Evolutionary conservation across 1,140 invertebrate genomes (phyloP).

Genomic region (Diorhabda carinulata): DNA sequence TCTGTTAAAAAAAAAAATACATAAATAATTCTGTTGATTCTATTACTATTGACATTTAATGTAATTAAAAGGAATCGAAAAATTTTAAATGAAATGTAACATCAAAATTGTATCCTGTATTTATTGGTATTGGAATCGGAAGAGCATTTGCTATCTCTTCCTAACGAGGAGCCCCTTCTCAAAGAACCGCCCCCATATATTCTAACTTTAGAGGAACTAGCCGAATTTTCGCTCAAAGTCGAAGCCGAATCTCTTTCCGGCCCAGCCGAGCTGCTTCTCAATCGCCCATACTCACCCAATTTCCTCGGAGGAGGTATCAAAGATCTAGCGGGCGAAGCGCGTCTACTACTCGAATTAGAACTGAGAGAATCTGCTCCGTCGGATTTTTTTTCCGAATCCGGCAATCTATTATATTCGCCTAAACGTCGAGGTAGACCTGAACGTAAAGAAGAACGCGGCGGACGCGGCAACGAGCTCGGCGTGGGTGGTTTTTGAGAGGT

Average conservation of each 20-base stretch:
- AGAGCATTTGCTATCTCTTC: constrained; percentile 52
- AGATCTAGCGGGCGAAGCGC: constrained; percentile 56
- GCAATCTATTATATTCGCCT: constrained; percentile 56
- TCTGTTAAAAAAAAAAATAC: too few species aligned
- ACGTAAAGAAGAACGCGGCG: constrained; percentile 58
- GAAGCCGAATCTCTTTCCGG: constrained; percentile 52
- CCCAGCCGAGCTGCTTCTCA: constrained; percentile 51
- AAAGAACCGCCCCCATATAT: constrained; percentile 50
- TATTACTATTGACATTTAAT: too few species aligned
- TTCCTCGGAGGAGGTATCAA: constrained; percentile 57
- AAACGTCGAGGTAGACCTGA: constrained; percentile 52
- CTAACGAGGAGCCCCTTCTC: constrained; percentile 55
- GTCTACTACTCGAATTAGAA: constrained; percentile 45
- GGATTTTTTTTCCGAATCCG: constrained; percentile 42
- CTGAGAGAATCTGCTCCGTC: constrained; percentile 44
- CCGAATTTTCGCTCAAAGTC: constrained; percentile 55
- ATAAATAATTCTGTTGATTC: too few species aligned
- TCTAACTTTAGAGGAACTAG: constrained; percentile 55
- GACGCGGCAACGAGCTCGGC: constrained; percentile 63
- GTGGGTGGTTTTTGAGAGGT: constrained; percentile 53
- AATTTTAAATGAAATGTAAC: too few species aligned
- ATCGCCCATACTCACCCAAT: constrained; percentile 56
- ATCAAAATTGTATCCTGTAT: constrained; percentile 65
- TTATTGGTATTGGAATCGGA: constrained; percentile 52
- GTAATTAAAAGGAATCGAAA: too few species aligned